Conservation (phyloP, 2,113 vertebrate genomes). For the Sebastes schlegelii region DNA sequence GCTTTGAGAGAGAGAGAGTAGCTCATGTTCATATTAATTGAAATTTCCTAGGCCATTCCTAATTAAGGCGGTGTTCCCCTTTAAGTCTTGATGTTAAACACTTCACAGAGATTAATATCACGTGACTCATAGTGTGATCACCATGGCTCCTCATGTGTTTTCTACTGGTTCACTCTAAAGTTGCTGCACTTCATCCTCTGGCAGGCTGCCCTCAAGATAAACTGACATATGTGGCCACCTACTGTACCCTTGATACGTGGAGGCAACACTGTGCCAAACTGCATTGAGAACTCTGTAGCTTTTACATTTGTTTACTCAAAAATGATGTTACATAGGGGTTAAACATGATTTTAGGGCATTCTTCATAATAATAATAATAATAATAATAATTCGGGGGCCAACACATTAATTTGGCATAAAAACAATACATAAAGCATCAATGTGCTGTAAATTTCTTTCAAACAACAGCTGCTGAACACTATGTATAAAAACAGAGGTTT, state of each 20-base stretch:
- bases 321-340: not conserved
- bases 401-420: not conserved
- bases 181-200: not conserved
- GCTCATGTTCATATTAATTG: too few species aligned
- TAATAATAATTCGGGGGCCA: accelerated
- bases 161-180: not conserved
- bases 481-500: not conserved
- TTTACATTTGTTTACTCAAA: not conserved
- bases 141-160: not conserved
- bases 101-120: not conserved
- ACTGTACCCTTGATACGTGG: not conserved
- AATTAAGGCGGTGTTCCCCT: not conserved
- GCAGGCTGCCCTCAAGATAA: not conserved
- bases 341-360: not conserved
- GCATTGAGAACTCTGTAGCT: not conserved
- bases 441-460: not conserved
- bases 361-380: not conserved
- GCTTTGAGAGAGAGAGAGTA: too few species aligned
- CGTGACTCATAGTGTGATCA: not conserved
- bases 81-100: not conserved
- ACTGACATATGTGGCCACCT: too few species aligned
- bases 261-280: not conserved
- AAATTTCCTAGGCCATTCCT: too few species aligned
- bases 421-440: not conserved
- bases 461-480: not conserved